Conservation (phyloP, 2,797 vertebrate genomes). For the Fratercula arctica region DNA sequence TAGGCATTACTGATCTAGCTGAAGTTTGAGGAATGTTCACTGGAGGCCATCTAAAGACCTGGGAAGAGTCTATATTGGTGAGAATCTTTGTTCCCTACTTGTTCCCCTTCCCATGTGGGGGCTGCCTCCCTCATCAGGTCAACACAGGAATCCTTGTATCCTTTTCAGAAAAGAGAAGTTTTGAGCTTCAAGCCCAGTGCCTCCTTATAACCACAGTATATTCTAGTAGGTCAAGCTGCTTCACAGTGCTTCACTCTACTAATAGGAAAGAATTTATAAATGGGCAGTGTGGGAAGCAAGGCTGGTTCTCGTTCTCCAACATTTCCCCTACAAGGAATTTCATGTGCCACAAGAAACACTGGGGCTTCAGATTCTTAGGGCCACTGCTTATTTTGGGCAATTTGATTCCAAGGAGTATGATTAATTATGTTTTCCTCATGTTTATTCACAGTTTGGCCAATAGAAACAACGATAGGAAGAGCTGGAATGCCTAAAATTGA, state of each 20-base stretch:
- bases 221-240: background rate
- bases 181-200: background rate
- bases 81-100: background rate
- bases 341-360: background rate
- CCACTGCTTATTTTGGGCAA: background rate
- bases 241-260: background rate
- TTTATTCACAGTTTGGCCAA: background rate
- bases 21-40: background rate
- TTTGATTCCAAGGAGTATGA: background rate
- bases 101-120: background rate
- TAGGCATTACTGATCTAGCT: background rate
- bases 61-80: background rate
- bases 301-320: constrained; percentile 1
- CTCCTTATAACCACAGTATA: background rate
- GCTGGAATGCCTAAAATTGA: background rate
- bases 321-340: background rate
- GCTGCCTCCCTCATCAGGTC: background rate
- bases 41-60: background rate
- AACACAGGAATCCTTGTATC: background rate
- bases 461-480: background rate
- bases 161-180: background rate
- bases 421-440: background rate
- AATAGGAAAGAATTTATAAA: constrained; percentile 43
- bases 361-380: background rate
- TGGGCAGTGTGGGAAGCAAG: constrained; percentile 4